phyloP scores from a whole-genome alignment of 2,797 vertebrate genomes.

The Pagetopsis macropterus region DNA sequence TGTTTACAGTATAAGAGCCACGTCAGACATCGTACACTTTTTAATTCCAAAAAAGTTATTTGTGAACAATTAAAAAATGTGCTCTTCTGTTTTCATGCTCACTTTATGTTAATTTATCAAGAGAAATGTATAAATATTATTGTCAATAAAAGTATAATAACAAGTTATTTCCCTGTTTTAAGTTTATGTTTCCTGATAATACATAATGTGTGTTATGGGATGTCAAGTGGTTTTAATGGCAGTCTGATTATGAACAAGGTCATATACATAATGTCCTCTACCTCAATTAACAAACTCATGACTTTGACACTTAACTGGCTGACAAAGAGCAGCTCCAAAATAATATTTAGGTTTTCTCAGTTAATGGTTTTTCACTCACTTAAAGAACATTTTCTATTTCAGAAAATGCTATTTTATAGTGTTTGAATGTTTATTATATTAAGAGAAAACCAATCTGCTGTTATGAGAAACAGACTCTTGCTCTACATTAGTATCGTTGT shows the following conservation, averaged over 20 bases:
- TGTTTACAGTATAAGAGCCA: slow-evolving; percentile 15
- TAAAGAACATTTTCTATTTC: not conserved
- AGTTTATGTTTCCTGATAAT: slow-evolving; percentile 39
- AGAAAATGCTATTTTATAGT: not conserved
- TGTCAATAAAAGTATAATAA: slow-evolving; percentile 67
- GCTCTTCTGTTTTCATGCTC: slow-evolving; percentile 32
- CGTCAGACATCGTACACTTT: slow-evolving; percentile 37
- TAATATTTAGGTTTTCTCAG: not conserved
- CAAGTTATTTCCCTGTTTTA: not conserved
- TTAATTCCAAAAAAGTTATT: slow-evolving; percentile 25
- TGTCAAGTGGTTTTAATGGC: slow-evolving; percentile 37
- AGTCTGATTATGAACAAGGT: slow-evolving; percentile 35
- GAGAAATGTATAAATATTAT: slow-evolving; percentile 50
- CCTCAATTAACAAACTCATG: not conserved
- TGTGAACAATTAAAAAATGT: slow-evolving; percentile 35
- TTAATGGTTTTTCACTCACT: not conserved
- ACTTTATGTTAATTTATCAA: slow-evolving; percentile 56
- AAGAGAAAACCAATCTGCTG: not conserved
- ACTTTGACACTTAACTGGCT: slow-evolving; percentile 14
- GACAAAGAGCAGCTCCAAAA: not conserved
- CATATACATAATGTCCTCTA: slow-evolving; percentile 4
- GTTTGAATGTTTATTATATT: not conserved
- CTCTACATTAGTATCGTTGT: not conserved
- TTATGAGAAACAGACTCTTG: not conserved
- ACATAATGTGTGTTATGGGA: slow-evolving; percentile 6